phyloP scores from a whole-genome alignment of 2,888 invertebrate genomes.

The Eupelmus urozonus region DNA sequence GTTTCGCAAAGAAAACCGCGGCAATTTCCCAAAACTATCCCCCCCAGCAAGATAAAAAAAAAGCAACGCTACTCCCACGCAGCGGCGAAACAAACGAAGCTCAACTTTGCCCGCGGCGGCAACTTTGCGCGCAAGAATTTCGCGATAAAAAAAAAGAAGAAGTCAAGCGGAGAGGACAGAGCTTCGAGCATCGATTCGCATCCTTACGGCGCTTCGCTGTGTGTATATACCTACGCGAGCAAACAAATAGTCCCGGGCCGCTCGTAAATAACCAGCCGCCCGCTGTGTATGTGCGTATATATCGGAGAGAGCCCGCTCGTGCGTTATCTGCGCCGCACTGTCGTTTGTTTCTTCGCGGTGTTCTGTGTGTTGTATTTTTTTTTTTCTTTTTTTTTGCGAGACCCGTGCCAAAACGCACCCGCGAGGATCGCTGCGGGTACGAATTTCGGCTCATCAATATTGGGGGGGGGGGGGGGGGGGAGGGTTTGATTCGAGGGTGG shows the following conservation, averaged over 20 bases:
- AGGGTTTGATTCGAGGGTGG: too few relatives aligned
- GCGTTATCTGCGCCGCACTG: background rate
- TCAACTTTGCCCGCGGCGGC: too few relatives aligned
- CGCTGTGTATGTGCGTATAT: too few relatives aligned
- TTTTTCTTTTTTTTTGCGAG: background rate
- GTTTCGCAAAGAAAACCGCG: too few relatives aligned
- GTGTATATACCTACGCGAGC: background rate
- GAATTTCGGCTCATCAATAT: background rate
- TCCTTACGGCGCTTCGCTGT: background rate
- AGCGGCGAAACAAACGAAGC: too few relatives aligned
- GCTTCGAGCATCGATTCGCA: too few relatives aligned
- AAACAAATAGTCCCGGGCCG: conserved; percentile 1
- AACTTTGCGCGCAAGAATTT: background rate
- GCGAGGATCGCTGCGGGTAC: background rate
- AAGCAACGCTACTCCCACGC: too few relatives aligned
- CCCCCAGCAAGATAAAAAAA: too few relatives aligned
- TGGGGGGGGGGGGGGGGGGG: too few relatives aligned
- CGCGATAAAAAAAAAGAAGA: too few relatives aligned
- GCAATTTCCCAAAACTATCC: too few relatives aligned
- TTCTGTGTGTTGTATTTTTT: background rate
- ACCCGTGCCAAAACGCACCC: background rate
- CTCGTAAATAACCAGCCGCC: conserved; percentile 18
- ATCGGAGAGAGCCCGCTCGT: background rate
- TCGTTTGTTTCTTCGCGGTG: background rate
- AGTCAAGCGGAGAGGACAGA: too few relatives aligned